Evolutionary conservation across 2,888 invertebrate genomes (phyloP).

Genomic region (Nysson spinosus): DNA sequence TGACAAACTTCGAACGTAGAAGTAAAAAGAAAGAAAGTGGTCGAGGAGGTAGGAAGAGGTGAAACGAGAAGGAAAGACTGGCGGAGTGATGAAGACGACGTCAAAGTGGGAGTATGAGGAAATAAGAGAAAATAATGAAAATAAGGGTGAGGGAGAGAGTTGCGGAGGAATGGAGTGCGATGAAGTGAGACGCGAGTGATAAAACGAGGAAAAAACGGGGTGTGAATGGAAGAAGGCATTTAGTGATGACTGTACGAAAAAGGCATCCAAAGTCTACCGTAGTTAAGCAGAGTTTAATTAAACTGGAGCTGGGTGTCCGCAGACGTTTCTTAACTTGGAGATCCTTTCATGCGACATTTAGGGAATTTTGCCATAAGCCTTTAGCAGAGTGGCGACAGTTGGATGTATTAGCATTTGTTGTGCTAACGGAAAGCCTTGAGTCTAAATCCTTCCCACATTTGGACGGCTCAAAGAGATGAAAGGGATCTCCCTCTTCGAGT

Average conservation of each 20-base stretch:
- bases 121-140: neutral
- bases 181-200: neutral
- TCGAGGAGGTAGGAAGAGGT: neutral
- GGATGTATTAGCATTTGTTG: neutral
- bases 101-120: neutral
- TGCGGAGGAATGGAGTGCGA: neutral
- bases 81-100: neutral
- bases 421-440: neutral
- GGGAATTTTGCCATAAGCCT: constrained; percentile 17
- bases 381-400: neutral
- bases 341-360: constrained; percentile 6
- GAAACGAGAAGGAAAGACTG: neutral
- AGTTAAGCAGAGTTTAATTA: constrained; percentile 50
- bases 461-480: neutral
- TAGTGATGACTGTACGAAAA: constrained; percentile 40
- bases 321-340: constrained; percentile 23
- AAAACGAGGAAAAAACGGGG: constrained; percentile 8
- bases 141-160: neutral
- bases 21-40: neutral
- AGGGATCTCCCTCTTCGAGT: neutral
- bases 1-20: neutral
- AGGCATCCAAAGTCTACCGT: constrained; percentile 30
- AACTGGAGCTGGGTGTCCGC: constrained; percentile 38
- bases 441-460: neutral
- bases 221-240: constrained; percentile 13